Evolutionary conservation across 92 coral and sea anemone species (phyloP).

Genomic region (Umimayanthus kanabou): DNA sequence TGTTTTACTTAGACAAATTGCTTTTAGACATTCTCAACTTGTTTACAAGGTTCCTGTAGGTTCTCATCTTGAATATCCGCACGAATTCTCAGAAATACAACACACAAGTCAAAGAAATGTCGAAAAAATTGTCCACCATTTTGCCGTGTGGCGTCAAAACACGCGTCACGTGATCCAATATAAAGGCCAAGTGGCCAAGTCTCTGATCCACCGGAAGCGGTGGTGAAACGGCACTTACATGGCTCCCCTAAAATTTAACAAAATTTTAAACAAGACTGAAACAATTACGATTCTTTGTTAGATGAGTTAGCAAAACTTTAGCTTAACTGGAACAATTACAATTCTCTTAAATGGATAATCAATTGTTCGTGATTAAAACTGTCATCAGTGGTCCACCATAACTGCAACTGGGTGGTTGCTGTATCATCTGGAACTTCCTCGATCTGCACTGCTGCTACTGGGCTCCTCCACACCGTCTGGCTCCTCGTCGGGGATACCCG

Average conservation of each 20-base stretch:
- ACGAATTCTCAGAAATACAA: too few species aligned
- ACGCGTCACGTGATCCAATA: too few species aligned
- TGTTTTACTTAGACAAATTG: too few species aligned
- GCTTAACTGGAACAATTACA: neutral
- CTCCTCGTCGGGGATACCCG: slow-evolving; percentile 62
- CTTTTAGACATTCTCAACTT: too few species aligned
- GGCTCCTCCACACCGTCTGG: slow-evolving; percentile 26
- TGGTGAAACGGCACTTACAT: neutral
- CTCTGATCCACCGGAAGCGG: too few species aligned
- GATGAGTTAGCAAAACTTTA: neutral
- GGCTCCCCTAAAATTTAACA: neutral
- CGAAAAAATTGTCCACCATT: too few species aligned
- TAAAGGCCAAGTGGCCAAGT: too few species aligned
- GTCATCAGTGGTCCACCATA: neutral
- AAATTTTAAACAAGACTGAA: neutral
- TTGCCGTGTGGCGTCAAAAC: too few species aligned
- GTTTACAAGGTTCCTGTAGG: too few species aligned
- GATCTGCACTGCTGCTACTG: neutral
- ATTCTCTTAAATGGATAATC: neutral
- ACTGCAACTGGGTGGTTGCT: neutral
- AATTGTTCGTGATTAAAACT: neutral
- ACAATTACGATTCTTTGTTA: neutral
- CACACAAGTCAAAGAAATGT: too few species aligned
- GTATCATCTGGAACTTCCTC: neutral
- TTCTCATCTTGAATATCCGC: too few species aligned